These are phyloP conservation scores for Patella pellucida DNA, from an alignment of 2,888 invertebrate species.

Conservation along the genomic window DNA sequence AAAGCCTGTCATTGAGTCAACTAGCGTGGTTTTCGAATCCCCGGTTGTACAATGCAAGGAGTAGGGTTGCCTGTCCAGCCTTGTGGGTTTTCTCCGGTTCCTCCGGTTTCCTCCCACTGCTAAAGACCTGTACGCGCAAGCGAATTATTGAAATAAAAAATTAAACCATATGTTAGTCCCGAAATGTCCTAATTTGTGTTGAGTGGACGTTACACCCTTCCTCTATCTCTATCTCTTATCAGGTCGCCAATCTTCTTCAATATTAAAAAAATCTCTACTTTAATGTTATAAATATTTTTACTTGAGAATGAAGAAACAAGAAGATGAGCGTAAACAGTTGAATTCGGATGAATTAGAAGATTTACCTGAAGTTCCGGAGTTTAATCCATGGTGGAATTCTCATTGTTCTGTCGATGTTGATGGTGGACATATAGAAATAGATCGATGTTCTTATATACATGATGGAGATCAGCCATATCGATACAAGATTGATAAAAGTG, in stretches of 20 bases:
- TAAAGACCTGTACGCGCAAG: no score
- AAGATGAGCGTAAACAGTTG: slow-evolving; percentile 35
- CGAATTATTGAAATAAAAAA: no score
- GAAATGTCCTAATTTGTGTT: no score
- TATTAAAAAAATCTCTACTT: background rate
- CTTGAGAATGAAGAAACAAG: slow-evolving; percentile 33
- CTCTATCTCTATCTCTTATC: background rate
- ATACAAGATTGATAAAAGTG: slow-evolving; percentile 51
- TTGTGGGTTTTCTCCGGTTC: no score
- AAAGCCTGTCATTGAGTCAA: no score
- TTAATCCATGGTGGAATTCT: slow-evolving; percentile 54
- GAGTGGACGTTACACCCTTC: no score
- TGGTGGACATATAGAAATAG: slow-evolving; percentile 36
- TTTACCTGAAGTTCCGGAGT: slow-evolving; percentile 42
- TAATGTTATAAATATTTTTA: no score
- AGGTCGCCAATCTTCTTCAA: background rate
- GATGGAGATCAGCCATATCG: slow-evolving; percentile 47
- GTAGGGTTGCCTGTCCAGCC: no score
- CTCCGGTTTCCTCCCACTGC: no score
- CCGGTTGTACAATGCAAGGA: no score
- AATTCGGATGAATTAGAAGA: slow-evolving; percentile 41
- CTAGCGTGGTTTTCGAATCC: no score
- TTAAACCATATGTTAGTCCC: no score
- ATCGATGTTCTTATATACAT: slow-evolving; percentile 59
- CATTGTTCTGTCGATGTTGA: slow-evolving; percentile 38